Conservation (phyloP, 2,113 vertebrate species). For the Castor canadensis region DNA sequence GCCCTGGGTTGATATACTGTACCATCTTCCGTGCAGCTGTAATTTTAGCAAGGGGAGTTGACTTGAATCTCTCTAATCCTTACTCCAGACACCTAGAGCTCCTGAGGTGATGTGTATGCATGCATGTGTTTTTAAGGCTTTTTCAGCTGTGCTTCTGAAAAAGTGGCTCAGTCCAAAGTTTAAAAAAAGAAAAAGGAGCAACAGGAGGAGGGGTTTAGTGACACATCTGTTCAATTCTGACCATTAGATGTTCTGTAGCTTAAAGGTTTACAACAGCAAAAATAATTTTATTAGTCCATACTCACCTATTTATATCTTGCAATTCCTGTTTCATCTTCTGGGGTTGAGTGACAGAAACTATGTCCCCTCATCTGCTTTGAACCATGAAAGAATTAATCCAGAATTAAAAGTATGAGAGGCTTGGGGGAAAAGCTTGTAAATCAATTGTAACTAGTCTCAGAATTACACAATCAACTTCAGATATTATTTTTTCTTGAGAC, state of each 20-base stretch:
- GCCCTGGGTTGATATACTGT: slow-evolving; percentile 81
- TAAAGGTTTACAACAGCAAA: slow-evolving; percentile 78
- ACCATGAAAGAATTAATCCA: slow-evolving; percentile 70
- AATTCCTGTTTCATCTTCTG: slow-evolving; percentile 75
- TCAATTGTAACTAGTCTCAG: slow-evolving; percentile 75
- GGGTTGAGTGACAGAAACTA: slow-evolving; percentile 62
- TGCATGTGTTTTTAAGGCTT: slow-evolving; percentile 76
- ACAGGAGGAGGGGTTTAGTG: not conserved
- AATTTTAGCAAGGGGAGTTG: slow-evolving; percentile 82
- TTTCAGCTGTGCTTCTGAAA: slow-evolving; percentile 86
- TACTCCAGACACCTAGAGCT: slow-evolving; percentile 85
- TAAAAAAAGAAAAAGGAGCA: not conserved
- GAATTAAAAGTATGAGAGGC: slow-evolving; percentile 47
- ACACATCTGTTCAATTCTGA: slow-evolving; percentile 79
- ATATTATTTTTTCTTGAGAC: slow-evolving; percentile 74
- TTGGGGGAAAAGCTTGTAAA: slow-evolving; percentile 55
- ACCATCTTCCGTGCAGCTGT: slow-evolving; percentile 88
- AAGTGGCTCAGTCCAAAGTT: slow-evolving; percentile 80
- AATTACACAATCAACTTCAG: slow-evolving; percentile 82
- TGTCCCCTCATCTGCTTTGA: slow-evolving; percentile 81
- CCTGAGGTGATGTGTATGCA: slow-evolving; percentile 72
- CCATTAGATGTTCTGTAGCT: slow-evolving; percentile 80
- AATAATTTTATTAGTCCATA: slow-evolving; percentile 73
- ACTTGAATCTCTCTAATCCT: slow-evolving; percentile 87
- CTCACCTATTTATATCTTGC: slow-evolving; percentile 74